Evolutionary conservation across 2,888 invertebrate genomes (phyloP).

Genomic region (Drosophila greeni): DNA sequence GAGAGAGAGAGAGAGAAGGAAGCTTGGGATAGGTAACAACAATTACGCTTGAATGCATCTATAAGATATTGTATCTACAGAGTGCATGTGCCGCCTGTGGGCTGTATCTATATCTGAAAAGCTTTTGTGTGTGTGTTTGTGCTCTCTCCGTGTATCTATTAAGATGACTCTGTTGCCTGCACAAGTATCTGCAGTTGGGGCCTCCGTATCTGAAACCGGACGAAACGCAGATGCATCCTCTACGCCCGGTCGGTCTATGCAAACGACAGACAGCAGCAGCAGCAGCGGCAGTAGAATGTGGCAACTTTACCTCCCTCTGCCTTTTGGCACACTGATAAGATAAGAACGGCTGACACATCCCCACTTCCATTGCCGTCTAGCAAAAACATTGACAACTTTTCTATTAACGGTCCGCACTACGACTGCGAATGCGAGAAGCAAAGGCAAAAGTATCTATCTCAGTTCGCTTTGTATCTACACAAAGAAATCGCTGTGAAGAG

Average conservation of each 20-base stretch:
- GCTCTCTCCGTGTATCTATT: constrained; percentile 16
- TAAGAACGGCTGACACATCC: constrained; percentile 56
- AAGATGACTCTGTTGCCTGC: constrained; percentile 43
- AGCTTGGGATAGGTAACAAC: constrained; percentile 48
- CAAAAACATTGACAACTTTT: constrained; percentile 65
- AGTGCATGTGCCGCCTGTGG: constrained; percentile 40
- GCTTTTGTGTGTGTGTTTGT: constrained; percentile 33
- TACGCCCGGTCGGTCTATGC: constrained; percentile 39
- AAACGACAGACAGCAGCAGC: constrained; percentile 34
- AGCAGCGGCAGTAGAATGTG: constrained; percentile 21
- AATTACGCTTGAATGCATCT: constrained; percentile 69
- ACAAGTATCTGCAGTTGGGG: constrained; percentile 31
- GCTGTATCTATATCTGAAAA: constrained; percentile 32
- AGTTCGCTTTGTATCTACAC: constrained; percentile 47
- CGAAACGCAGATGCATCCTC: constrained; percentile 41
- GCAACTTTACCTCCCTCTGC: constrained; percentile 21
- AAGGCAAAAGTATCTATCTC: constrained; percentile 33
- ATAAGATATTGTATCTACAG: constrained; percentile 68
- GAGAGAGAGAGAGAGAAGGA: background rate
- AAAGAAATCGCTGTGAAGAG: constrained; percentile 60
- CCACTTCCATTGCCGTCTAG: constrained; percentile 1
- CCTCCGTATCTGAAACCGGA: constrained; percentile 51
- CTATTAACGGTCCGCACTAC: constrained; percentile 59
- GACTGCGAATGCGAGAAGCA: constrained; percentile 24
- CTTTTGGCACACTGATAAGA: constrained; percentile 37